Percentiles rank a stretch among this genome's conserved stretches.
These are phyloP conservation scores for Galaxias olidus DNA, from an alignment of 2,797 vertebrate species.

Conservation along the genomic window DNA sequence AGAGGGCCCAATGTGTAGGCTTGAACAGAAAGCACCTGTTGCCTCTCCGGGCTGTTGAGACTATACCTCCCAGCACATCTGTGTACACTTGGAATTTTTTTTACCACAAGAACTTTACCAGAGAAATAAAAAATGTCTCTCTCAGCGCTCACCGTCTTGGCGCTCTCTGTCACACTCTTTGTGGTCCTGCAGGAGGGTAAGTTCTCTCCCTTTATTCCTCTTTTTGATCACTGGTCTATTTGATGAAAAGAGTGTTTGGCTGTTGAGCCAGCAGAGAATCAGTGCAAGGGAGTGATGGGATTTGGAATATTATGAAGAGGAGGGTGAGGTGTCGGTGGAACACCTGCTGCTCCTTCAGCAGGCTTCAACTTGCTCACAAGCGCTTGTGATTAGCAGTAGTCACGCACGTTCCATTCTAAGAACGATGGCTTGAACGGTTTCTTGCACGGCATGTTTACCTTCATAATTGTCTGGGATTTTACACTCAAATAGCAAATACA, in stretches of 20 bases:
- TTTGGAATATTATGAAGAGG: too few species aligned
- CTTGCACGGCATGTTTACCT: too few species aligned
- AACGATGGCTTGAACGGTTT: too few species aligned
- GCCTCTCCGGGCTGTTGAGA: slow-evolving; percentile 21
- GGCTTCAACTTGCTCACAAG: too few species aligned
- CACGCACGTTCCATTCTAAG: too few species aligned
- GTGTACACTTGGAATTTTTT: slow-evolving; percentile 26
- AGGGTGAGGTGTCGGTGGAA: too few species aligned
- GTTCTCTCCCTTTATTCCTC: slow-evolving; percentile 23
- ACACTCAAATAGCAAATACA: too few species aligned
- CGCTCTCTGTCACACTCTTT: slow-evolving; percentile 68
- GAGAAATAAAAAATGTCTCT: slow-evolving; percentile 54
- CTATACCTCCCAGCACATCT: not conserved
- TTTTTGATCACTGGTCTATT: slow-evolving; percentile 4
- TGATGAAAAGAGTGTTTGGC: not conserved
- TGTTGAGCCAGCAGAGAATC: too few species aligned
- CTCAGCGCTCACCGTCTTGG: slow-evolving; percentile 43
- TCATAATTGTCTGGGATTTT: too few species aligned
- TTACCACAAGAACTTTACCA: not conserved
- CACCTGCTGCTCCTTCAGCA: too few species aligned
- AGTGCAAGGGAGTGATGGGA: too few species aligned
- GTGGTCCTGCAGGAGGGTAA: slow-evolving; percentile 81
- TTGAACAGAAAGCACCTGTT: slow-evolving; percentile 71
- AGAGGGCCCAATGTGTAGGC: slow-evolving; percentile 22
- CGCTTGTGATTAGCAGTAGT: too few species aligned